A percentile compares a stretch with the other conserved stretches of the same genome.
Conservation (phyloP, 2,113 vertebrate species). For the Eulemur macaco region DNA sequence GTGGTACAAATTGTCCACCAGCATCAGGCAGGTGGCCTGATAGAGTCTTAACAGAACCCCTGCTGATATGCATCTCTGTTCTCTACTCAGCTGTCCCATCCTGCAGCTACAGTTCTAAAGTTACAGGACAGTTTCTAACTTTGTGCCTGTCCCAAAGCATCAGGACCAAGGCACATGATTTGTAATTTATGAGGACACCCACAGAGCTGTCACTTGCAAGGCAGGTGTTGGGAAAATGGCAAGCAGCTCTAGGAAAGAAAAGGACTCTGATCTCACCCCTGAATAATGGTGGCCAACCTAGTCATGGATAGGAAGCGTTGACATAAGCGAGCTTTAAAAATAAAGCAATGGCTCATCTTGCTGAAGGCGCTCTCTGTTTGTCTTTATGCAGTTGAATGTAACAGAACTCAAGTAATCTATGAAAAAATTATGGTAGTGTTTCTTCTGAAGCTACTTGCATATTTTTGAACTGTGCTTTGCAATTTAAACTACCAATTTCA, state of each 20-base stretch:
- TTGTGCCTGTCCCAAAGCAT: constrained; percentile 88
- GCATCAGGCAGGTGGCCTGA: constrained; percentile 44
- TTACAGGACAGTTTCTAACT: constrained; percentile 97
- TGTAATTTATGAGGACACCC: constrained; percentile 97
- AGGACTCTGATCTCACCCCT: constrained; percentile 94
- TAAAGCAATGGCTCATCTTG: constrained; percentile 84
- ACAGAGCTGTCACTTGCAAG: constrained; percentile 97
- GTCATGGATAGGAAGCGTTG: constrained; percentile 91
- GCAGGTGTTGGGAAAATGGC: constrained; percentile 96
- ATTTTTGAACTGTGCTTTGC: neutral
- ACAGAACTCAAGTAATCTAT: constrained; percentile 63
- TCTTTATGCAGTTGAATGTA: constrained; percentile 58
- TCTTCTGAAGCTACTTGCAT: constrained; percentile 31
- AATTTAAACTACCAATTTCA: constrained; percentile 63
- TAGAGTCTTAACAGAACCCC: constrained; percentile 60
- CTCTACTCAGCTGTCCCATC: constrained; percentile 90
- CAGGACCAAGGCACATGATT: constrained; percentile 93
- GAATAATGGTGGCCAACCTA: constrained; percentile 91
- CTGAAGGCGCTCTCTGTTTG: constrained; percentile 71
- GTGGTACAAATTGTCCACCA: constrained; percentile 40
- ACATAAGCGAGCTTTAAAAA: constrained; percentile 92
- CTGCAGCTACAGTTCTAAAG: constrained; percentile 86
- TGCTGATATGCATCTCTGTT: constrained; percentile 82
- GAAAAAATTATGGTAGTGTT: constrained; percentile 55
- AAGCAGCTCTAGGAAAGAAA: constrained; percentile 89